Base-by-base conservation (phyloP, 2,888 invertebrate species). In the Spilosoma lubricipeda region DNA sequence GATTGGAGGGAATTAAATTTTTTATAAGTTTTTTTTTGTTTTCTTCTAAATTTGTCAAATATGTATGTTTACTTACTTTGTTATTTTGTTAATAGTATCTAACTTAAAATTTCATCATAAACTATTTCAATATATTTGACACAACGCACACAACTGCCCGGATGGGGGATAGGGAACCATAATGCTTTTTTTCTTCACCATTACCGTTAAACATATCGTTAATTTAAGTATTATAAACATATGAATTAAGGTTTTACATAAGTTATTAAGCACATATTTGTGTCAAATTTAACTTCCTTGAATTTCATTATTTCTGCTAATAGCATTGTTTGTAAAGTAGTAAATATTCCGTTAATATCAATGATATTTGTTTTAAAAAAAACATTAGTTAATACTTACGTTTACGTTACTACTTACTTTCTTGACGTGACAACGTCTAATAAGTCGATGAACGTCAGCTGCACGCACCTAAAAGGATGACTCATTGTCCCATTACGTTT, bases 101-200 rank as follows among this genome's bases (percentile, higher is more conserved):
- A 1, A 33, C 33, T 33, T 4, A 36, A 36, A 36, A 36, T 36
- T 3, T 4, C 45, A 45, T 18, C 45, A 7, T 48, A 18, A 48
- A 48, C 5, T 5, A 42, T 20, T 48, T 18, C 18, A 48, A 20
- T 48, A 18, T 64, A 75, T 73, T 73, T 59, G 56, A 66, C 52
- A 39, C 65, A 72, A 67, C 67, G 33, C 48, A 33, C 52, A 59
- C 20, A 64, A 13, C 13, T 11, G 20, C 39, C n/a, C 56, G 67
- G 39, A 52, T 33, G n/a, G 13, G n/a, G n/a, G n/a, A n/a, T n/a
- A 9, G 36, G 36, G 30, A 36, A 4, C n/a, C 30, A 48, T 39
- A 36, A 65, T 15, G 36, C 5, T 36, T 36, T 36, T 36, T 67
- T 45, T 45, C 2, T 27, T 7, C 66, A 23, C 23, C n/a, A 20